phyloP scores from a whole-genome alignment of 2,888 invertebrate species.

The Didymodactylos carnosus region DNA sequence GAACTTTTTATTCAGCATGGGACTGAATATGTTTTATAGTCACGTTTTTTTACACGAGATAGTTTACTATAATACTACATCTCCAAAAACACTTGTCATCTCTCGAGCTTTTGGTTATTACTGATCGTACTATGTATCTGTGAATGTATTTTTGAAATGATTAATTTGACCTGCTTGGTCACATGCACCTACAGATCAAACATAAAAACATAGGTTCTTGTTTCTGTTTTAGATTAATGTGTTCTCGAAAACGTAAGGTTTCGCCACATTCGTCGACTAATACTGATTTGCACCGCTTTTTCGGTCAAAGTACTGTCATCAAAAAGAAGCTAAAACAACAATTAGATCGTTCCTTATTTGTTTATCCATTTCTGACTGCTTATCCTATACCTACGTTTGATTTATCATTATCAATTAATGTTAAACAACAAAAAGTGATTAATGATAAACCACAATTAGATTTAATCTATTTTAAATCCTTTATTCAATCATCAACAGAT shows the following conservation, averaged over 20 bases:
- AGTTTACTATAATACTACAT: no score
- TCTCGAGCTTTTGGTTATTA: no score
- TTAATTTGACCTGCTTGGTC: no score
- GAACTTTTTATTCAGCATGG: no score
- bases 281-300: neutral
- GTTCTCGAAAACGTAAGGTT: neutral
- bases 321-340: neutral
- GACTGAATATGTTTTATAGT: no score
- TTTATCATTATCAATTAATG: neutral
- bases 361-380: neutral
- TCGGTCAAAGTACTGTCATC: neutral
- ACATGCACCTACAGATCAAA: no score
- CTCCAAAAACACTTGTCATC: no score
- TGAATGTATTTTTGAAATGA: no score
- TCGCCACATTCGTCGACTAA: neutral
- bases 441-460: neutral
- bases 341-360: neutral
- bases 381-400: neutral
- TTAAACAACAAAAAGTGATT: neutral
- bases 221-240: no score
- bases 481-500: neutral
- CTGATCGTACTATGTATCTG: no score
- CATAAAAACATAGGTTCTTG: no score
- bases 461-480: neutral
- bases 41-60: no score